These are phyloP conservation scores for Setipinna tenuifilis DNA, from an alignment of 2,797 vertebrate species.

Conservation along the genomic window DNA sequence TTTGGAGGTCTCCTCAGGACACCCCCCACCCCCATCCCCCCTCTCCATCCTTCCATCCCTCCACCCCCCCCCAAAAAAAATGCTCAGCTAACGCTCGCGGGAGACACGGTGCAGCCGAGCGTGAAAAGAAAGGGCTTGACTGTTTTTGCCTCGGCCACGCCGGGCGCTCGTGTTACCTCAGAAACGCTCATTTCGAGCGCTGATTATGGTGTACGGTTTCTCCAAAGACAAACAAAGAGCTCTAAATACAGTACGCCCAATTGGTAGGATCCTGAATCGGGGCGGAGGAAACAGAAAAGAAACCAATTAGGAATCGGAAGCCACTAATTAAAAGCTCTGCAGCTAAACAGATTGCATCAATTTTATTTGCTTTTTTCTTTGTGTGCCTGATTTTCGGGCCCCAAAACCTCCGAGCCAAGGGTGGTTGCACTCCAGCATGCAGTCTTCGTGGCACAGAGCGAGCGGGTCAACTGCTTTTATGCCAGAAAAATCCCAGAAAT, in stretches of 20 bases:
- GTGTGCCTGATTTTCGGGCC: conserved; percentile 68
- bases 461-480: conserved; percentile 62
- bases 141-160: conserved; percentile 42
- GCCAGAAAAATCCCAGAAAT: conserved; percentile 56
- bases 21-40: neutral
- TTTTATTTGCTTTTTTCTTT: conserved; percentile 75
- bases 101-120: conserved; percentile 16
- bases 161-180: conserved; percentile 45
- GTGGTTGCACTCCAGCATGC: conserved; percentile 59
- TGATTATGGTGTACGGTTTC: conserved; percentile 61
- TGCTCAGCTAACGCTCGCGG: neutral
- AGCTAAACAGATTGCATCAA: conserved; percentile 77
- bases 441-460: conserved; percentile 55
- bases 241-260: conserved; percentile 70
- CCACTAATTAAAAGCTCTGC: conserved; percentile 82
- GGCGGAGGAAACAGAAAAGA: conserved; percentile 60
- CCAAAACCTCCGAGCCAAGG: neutral
- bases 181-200: conserved; percentile 59
- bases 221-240: conserved; percentile 69
- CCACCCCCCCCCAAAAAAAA: neutral
- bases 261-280: conserved; percentile 68
- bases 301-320: conserved; percentile 80
- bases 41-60: neutral
- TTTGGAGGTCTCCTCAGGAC: conserved; percentile 18
- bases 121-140: conserved; percentile 22